Base-by-base conservation (phyloP, 2,888 invertebrate genomes). In the Eupithecia subfuscata region DNA sequence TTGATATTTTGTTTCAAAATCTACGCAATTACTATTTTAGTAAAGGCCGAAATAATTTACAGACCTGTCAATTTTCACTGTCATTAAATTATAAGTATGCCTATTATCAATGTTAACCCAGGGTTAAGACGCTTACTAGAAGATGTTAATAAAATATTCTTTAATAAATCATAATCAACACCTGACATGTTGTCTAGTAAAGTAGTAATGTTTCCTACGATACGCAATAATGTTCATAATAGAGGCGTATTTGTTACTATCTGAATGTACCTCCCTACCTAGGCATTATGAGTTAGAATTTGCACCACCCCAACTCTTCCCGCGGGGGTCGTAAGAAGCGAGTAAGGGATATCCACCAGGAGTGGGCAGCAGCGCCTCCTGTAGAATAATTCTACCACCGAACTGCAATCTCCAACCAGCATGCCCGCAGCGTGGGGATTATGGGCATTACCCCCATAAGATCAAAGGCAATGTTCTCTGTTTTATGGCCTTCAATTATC, bases 81-180 rank as follows among this genome's bases (percentile, higher is more conserved):
- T 64, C 63, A 18, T 64, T 30, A 63, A 63, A 30, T 63, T 30
- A 63, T 30, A n/a, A n/a, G n/a, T n/a, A 30, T 30, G 63, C 30
- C 63, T 63, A 30, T 63, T 30, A 63, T 63, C 25, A 30, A 63
- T 63, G 60, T 60, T 60, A 30, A 63, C 63, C 30, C 16, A 16
- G 63, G 63, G 63, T 63, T 56, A 56, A 43, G 43, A 45, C 25
- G 63, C 16, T 16, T 14, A 63, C 63, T 16, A 63, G 30, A 30
- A 16, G 63, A 56, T 37, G 5, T 22, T 56, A 56, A 25, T 30
- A 68, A 68, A 68, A 45, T 45, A 45, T 11, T 25, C 68, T 68
- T 75, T 45, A 40, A 74, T 74, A 69, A 43, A 69, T 45, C 60
- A 63, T 69, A 25, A 34, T 73, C 18, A 69, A 63, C 43, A 18